Base-by-base conservation (phyloP, 2,888 invertebrate genomes). In the Eilema caniola region DNA sequence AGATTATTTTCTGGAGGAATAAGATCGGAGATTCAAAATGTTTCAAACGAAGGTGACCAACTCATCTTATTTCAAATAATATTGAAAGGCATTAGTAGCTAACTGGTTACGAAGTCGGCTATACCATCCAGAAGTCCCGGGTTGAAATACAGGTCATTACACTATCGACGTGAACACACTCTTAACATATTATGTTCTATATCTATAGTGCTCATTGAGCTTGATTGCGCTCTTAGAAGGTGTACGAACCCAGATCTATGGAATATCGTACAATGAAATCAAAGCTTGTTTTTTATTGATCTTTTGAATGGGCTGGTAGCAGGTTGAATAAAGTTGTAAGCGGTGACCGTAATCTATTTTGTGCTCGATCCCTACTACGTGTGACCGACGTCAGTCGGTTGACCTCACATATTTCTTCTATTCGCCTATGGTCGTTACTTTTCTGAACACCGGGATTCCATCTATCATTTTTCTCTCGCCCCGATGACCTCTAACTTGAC, bases 331-430 rank as follows among this genome's bases (percentile, higher is more conserved):
- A 89, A 90, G 88, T 89, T 87, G 87, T 90, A 89, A 88, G 86
- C 88, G 87, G 80, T 85, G 88, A 88, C 89, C 90, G 92, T 91
- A 93, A 92, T 91, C 91, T 90, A 89, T 89, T 85, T 88, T 85
- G 85, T 85, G 84, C 86, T 86, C 88, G 86, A 88, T 85, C 84
- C 83, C 84, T 86, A 85, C 86, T 89, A 88, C 90, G 89, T 88
- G 88, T 85, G 90, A 89, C 90, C 87, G 88, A 82, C 86, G 89
- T 90, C 87, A 87, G 85, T 84, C 88, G 88, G 88, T 87, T 89
- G 92, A 92, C 90, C 91, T 91, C 90, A 88, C 89, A 88, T 89
- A 88, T 92, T 89, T 89, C 88, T 88, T 86, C 85, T 84, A 88
- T 89, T 90, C 84, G 84, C 82, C 80, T 82, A 79, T 81, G 85